Evolutionary conservation across 2,888 invertebrate species (phyloP), one percentile per base, ranked within the genome.

Genomic region (Galerucella pusilla): DNA sequence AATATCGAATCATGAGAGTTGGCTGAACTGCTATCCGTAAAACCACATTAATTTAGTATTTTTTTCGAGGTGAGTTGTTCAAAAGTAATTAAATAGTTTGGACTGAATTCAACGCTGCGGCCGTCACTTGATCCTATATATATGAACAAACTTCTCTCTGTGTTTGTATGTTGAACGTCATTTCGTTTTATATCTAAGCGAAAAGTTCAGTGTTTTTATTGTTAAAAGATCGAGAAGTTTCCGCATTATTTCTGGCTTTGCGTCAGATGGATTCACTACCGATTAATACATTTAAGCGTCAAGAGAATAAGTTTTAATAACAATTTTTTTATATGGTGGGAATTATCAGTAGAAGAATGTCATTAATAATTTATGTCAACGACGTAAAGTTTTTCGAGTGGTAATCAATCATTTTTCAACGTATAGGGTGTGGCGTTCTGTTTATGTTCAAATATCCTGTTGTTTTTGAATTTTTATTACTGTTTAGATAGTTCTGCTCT

Each of bases 101-200:
- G 54, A 52, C 61, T 61, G 59, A 76, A 78, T 78, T 78, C 75
- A 75, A 75, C 75, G 1, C 60, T 60, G 60, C 12, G 74, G 75
- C 74, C 66, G 66, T n/a, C 73, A 57, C 60, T 70, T 76, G 75
- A 78, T 78, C 11, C 67, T 64, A 77, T 78, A 28, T 3, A 49
- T 49, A 78, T 77, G 76, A 77, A 73, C 69, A 74, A 78, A 78
- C 76, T 78, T 78, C 28, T 60, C 60, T 12, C 35, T 42, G 35
- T 42, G 35, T 42, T 42, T 42, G 7, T 42, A 7, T 52, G 5
- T 7, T 14, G 52, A 2, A 52, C 52, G 52, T 14, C 52, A 52
- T 52, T 52, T 52, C 52, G 7, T 52, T 52, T 52, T 52, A 52
- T 52, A 52, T n/a, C n/a, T 42, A 42, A 52, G 52, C 52, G 52